Base-by-base conservation (phyloP, 2,888 invertebrate species). In the Campopleginae sp. region DNA sequence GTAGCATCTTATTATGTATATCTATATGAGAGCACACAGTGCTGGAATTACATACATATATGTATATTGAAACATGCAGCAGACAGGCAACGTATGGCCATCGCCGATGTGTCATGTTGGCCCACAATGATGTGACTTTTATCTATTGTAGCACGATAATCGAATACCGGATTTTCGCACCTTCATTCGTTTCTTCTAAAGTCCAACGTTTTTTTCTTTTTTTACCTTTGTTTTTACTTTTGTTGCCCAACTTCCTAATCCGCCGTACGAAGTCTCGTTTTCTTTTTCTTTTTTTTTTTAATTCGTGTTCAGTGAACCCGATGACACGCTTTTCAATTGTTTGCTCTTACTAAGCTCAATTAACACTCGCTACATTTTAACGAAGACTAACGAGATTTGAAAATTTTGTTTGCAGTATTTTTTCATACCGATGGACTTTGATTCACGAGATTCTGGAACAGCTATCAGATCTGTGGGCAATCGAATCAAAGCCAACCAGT, bases 121-220 rank as follows among this genome's bases (percentile, higher is more conserved):
- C 31, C 42, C 17, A 38, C 80, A 68, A 74, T 80, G 74, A 81
- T 61, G 70, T 63, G 48, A 71, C 71, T 71, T 70, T 19, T 54
- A 48, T 63, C 61, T 80, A 66, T 84, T 66, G 78, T 85, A 85
- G 75, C 75, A 70, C 61, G 81, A 85, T 85, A 85, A 76, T 78
- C 84, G 74, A 85, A 78, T 81, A 70, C 61, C 68, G 74, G 78
- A 85, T 81, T 68, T 85, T 84, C 81, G 77, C 84, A 85, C 84
- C 68, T 78, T 63, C 48, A 48, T 42, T 68, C 72, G 27, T 65
- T 66, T 65, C n/a, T 66, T 74, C 65, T n/a, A 65, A 77, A 42
- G 51, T 23, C 27, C 31, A 44, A 54, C n/a, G 70, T 75, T 48
- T 23, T 54, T 23, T 54, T 23, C 10, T 19, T n/a, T 54, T 27